phyloP scores from a whole-genome alignment of 1,140 invertebrate genomes.

The Euwallacea similis region DNA sequence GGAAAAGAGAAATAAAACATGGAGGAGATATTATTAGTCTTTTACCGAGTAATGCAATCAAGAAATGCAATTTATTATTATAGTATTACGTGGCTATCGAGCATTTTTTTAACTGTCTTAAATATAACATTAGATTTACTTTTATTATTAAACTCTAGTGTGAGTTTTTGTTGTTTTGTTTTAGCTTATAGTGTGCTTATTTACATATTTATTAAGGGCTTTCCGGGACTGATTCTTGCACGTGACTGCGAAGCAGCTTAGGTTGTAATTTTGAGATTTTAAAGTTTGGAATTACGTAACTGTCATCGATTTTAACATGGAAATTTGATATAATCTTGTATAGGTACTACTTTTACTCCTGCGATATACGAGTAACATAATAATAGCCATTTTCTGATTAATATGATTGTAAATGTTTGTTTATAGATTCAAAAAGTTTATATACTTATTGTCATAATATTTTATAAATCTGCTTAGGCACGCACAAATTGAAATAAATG shows the following conservation, averaged over 20 bases:
- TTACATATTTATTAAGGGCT: too few species aligned
- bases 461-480: slow-evolving; percentile 1
- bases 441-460: too few species aligned
- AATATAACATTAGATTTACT: neutral
- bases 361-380: too few species aligned
- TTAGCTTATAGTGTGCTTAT: too few species aligned
- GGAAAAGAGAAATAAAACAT: neutral
- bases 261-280: too few species aligned
- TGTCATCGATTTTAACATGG: too few species aligned
- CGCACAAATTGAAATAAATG: slow-evolving; percentile 9
- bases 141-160: neutral
- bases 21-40: neutral
- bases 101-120: neutral
- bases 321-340: too few species aligned
- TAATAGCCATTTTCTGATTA: too few species aligned
- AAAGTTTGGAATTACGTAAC: too few species aligned
- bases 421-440: neutral
- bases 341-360: too few species aligned
- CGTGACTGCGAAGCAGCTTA: too few species aligned
- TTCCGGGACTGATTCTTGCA: too few species aligned
- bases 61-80: slow-evolving; percentile 9
- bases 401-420: slow-evolving; percentile 1
- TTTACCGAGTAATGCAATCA: slow-evolving; percentile 2
- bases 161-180: neutral
- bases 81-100: neutral